A percentile compares a stretch with the other conserved stretches of the same genome.
These are phyloP conservation scores for Caenorhabditis sulstoni DNA, from an alignment of 2,888 invertebrate species.

Conservation along the genomic window DNA sequence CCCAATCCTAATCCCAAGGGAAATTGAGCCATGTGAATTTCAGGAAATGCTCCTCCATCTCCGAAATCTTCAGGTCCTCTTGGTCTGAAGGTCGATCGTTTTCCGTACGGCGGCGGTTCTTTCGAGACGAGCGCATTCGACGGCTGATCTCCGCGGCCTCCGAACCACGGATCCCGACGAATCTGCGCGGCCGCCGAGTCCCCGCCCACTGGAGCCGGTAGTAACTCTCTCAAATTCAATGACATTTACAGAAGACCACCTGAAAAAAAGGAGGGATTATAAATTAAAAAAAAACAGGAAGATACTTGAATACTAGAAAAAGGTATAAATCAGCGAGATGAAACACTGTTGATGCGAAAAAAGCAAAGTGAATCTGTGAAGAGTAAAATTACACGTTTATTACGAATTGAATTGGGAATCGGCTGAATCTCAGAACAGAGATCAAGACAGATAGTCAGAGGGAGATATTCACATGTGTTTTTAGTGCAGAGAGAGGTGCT, in stretches of 20 bases:
- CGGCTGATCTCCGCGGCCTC: constrained; percentile 64
- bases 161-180: constrained; percentile 82
- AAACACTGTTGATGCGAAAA: neutral
- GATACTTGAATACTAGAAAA: neutral
- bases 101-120: constrained; percentile 90
- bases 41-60: constrained; percentile 98
- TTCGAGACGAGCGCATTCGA: constrained; percentile 73
- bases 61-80: constrained; percentile 88
- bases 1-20: constrained; percentile 86
- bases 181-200: constrained; percentile 94
- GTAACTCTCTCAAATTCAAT: constrained; percentile 67
- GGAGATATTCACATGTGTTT: constrained; percentile 23
- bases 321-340: neutral
- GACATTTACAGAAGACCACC: constrained; percentile 35
- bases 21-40: constrained; percentile 96
- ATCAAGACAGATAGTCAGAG: constrained; percentile 15
- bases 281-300: neutral
- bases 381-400: constrained; percentile 28
- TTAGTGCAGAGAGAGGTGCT: neutral
- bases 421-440: constrained; percentile 17
- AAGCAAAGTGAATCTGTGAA: neutral
- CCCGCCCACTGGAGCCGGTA: constrained; percentile 91
- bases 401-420: constrained; percentile 2
- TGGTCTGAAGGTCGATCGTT: constrained; percentile 94
- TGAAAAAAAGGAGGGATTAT: neutral